phyloP scores from a whole-genome alignment of 1,140 invertebrate species.

The Brachionus rotundiformis region DNA sequence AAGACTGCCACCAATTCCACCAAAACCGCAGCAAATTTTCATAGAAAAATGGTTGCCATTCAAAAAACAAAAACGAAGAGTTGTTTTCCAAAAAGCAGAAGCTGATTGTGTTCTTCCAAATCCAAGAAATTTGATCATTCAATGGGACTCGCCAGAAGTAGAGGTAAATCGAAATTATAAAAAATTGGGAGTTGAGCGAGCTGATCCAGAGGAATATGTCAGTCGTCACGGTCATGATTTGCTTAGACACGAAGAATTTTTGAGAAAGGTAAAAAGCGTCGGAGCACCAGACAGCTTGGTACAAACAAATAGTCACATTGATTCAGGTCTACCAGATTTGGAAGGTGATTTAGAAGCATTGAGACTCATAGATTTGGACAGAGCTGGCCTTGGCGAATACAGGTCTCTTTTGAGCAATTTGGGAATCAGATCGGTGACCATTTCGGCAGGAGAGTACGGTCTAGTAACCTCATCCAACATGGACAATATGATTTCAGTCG shows the following conservation, averaged over 20 bases:
- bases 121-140: constrained; percentile 47
- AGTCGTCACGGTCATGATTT: not conserved
- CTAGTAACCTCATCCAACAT: not conserved
- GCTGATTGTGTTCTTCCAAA: not conserved
- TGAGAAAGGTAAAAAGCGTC: not conserved
- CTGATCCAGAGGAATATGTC: constrained; percentile 30
- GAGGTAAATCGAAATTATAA: not conserved
- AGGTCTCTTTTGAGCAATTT: not conserved
- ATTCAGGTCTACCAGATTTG: not conserved
- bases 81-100: constrained; percentile 43
- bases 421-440: not conserved
- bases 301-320: not conserved
- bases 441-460: not conserved
- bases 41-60: constrained; percentile 52
- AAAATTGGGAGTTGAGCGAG: constrained; percentile 15
- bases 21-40: constrained; percentile 42
- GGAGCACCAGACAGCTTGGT: constrained; percentile 7
- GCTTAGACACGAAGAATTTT: constrained; percentile 5
- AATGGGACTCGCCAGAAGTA: constrained; percentile 47
- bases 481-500: not conserved
- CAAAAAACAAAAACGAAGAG: constrained; percentile 39
- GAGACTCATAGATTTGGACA: constrained; percentile 21
- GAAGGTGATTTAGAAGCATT: constrained; percentile 46
- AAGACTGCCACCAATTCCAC: constrained; percentile 36
- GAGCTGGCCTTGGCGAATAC: constrained; percentile 18